Base-by-base conservation (phyloP, 2,888 invertebrate genomes). In the Brachylomia viminalis region DNA sequence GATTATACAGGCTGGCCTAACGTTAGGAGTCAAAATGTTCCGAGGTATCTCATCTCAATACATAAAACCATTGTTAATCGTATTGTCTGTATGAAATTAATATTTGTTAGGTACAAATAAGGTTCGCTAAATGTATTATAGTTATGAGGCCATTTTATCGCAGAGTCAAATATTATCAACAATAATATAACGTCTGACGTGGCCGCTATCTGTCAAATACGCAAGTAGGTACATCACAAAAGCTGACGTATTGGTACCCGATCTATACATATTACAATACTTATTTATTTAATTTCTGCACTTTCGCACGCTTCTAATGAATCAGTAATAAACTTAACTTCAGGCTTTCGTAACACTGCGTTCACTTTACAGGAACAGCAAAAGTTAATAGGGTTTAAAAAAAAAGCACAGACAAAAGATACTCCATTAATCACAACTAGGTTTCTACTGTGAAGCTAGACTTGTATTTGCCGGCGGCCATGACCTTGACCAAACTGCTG, bases 401-500 rank as follows among this genome's bases (percentile, higher is more conserved):
- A 69, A n/a, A 49, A 58, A 52, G 11, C 2, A 54, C n/a, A 67
- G n/a, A 33, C 3, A 11, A 17, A 49, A 71, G 49, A 72, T 23
- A 23, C 23, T 42, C 17, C 56, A 56, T 56, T 49, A 49, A 72
- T 58, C 27, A 56, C 56, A 61, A 15, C 17, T 27, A 67, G 33
- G 33, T 38, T 27, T 73, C 47, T 66, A 73, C 42, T 66, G 61
- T 61, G 11, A 54, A 67, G 42, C 59, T 66, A 66, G 65, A 77
- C 49, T 71, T 82, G 61, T 77, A 66, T 70, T 64, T 49, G 52
- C 69, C 59, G 61, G 47, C 52, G 56, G 61, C 71, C 54, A n/a
- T 81, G 72, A 82, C 83, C 83, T 81, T 81, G 83, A 65, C 80
- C 78, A 61, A 65, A 27, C 68, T 30, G 47, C 79, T 76, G 64